A percentile compares a stretch with the other conserved stretches of the same genome.
phyloP scores from a whole-genome alignment of 2,888 invertebrate genomes.

The Acanthacorydalis orientalis region DNA sequence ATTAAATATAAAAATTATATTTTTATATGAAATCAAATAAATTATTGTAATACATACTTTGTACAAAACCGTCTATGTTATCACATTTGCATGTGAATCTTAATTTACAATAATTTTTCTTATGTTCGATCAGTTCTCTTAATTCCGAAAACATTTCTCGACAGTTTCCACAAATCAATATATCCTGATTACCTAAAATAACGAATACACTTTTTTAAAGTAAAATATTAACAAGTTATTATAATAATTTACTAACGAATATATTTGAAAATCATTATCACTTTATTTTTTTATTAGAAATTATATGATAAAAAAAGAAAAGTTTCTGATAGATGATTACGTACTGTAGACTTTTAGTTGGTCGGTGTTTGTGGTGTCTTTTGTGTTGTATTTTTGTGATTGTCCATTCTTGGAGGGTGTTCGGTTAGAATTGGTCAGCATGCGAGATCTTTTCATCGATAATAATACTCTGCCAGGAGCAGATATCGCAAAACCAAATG shows the following conservation, averaged over 20 bases:
- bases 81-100: conserved; percentile 56
- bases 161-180: conserved; percentile 64
- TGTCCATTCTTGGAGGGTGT: background rate
- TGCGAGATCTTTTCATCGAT: conserved; percentile 6
- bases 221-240: background rate
- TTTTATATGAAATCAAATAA: background rate
- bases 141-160: conserved; percentile 56
- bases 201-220: too few species aligned
- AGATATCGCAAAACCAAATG: conserved; percentile 3
- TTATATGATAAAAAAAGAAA: background rate
- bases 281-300: background rate
- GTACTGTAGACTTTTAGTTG: conserved; percentile 7
- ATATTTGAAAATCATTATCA: background rate
- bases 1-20: background rate
- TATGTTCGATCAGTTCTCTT: conserved; percentile 56
- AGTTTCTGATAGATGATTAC: background rate
- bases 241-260: background rate
- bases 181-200: conserved; percentile 37
- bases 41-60: background rate
- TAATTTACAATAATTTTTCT: conserved; percentile 53
- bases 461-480: conserved; percentile 4
- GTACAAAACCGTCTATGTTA: conserved; percentile 17
- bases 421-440: conserved; percentile 1
- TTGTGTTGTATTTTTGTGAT: background rate
- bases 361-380: conserved; percentile 1